Evolutionary conservation across 2,888 invertebrate species (phyloP).

Genomic region (Lucinisca nassula): DNA sequence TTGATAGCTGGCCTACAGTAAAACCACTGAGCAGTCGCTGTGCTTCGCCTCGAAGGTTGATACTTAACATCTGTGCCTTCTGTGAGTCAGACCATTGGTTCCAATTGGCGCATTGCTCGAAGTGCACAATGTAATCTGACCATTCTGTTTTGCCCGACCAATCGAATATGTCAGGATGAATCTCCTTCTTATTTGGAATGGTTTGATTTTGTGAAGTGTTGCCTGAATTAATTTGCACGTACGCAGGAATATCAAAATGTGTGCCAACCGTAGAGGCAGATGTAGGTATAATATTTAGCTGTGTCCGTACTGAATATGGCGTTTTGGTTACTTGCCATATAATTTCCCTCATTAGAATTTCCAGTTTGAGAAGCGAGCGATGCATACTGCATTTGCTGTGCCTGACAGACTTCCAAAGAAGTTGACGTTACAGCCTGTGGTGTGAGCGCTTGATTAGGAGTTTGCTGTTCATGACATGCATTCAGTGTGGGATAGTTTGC

Average conservation of each 20-base stretch:
- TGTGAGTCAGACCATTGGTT: neutral
- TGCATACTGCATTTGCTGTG: neutral
- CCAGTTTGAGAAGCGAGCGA: too few species aligned
- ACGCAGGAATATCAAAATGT: neutral
- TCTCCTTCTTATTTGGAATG: neutral
- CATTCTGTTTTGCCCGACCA: neutral
- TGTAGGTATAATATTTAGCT: neutral
- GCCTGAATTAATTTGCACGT: neutral
- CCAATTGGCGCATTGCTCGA: neutral
- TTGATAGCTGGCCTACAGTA: neutral
- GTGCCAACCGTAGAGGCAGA: neutral
- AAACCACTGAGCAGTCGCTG: neutral
- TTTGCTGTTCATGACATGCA: too few species aligned
- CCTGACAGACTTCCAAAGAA: too few species aligned
- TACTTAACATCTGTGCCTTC: neutral
- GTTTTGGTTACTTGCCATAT: neutral
- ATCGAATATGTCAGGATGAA: neutral
- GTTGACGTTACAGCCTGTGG: too few species aligned
- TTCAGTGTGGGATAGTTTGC: neutral
- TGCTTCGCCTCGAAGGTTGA: neutral
- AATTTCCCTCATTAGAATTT: too few species aligned
- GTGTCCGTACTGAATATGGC: neutral
- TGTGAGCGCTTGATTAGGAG: too few species aligned
- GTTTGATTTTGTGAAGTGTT: neutral
- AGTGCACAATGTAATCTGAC: neutral